Percentiles rank a stretch among this genome's conserved stretches.
Conservation (phyloP, 2,888 invertebrate species). For the Lydus trimaculatus region DNA sequence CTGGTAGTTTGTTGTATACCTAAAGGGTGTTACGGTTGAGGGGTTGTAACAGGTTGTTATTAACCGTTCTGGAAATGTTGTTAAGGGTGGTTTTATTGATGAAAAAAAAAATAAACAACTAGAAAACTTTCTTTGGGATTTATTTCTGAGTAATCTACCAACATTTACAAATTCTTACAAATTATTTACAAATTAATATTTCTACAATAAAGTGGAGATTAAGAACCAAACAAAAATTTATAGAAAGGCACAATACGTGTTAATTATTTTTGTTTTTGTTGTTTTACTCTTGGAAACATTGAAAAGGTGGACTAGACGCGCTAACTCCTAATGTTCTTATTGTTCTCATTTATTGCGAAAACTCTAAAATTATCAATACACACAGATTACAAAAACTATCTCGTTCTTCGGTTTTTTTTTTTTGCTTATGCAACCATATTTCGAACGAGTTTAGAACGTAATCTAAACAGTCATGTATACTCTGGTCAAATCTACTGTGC, state of each 20-base stretch:
- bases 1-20: no score
- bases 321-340: background rate
- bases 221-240: conserved; percentile 24
- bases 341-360: background rate
- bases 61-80: background rate
- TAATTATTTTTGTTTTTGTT: conserved; percentile 8
- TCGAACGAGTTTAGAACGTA: background rate
- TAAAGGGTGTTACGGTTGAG: background rate
- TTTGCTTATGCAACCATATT: background rate
- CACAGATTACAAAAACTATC: background rate
- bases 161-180: conserved; percentile 50
- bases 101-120: conserved; percentile 5
- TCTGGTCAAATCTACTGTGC: background rate
- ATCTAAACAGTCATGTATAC: background rate
- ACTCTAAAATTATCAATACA: background rate
- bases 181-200: conserved; percentile 50
- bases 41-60: background rate
- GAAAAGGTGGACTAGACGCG: background rate
- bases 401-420: background rate
- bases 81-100: background rate
- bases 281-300: conserved; percentile 2
- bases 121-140: conserved; percentile 19
- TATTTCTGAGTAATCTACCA: conserved; percentile 23
- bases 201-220: conserved; percentile 25
- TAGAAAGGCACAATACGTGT: conserved; percentile 38